Evolutionary conservation across 2,888 invertebrate genomes (phyloP).

Genomic region (Seladonia tumulorum): DNA sequence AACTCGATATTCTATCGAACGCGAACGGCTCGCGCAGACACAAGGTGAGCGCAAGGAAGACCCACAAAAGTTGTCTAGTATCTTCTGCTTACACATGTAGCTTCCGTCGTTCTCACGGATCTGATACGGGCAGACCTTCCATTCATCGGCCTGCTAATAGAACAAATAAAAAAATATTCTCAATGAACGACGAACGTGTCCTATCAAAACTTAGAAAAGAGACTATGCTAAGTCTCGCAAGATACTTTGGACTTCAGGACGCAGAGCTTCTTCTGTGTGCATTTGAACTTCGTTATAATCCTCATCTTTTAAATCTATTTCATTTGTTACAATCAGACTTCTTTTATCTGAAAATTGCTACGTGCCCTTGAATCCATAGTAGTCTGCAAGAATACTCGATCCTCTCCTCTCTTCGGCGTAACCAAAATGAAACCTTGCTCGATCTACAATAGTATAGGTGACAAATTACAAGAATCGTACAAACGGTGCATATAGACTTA

Average conservation of each 20-base stretch:
- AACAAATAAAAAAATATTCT: conserved; percentile 4
- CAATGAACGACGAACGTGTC: not conserved
- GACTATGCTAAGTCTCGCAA: not conserved
- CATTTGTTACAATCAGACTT: not conserved
- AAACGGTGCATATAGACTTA: conserved; percentile 46
- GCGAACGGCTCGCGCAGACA: conserved; percentile 47
- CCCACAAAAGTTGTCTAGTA: conserved; percentile 70
- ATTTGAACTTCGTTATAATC: not conserved
- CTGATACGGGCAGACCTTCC: not conserved
- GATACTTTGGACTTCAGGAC: not conserved
- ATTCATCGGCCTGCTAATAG: conserved; percentile 12
- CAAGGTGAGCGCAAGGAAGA: conserved; percentile 74
- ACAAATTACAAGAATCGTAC: conserved; percentile 29
- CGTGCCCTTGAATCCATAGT: not conserved
- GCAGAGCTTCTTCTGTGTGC: no score
- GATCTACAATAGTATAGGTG: conserved; percentile 8
- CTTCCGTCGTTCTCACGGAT: not conserved
- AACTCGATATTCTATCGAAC: conserved; percentile 76
- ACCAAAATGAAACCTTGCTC: not conserved
- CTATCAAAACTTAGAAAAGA: not conserved
- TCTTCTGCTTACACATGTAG: conserved; percentile 23
- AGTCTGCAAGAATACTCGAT: not conserved
- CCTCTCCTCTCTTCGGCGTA: not conserved
- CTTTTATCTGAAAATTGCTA: not conserved
- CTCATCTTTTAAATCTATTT: not conserved